Percentiles rank a stretch among this genome's conserved stretches.
phyloP scores from a whole-genome alignment of 2,888 invertebrate species.

The Noctua janthina region DNA sequence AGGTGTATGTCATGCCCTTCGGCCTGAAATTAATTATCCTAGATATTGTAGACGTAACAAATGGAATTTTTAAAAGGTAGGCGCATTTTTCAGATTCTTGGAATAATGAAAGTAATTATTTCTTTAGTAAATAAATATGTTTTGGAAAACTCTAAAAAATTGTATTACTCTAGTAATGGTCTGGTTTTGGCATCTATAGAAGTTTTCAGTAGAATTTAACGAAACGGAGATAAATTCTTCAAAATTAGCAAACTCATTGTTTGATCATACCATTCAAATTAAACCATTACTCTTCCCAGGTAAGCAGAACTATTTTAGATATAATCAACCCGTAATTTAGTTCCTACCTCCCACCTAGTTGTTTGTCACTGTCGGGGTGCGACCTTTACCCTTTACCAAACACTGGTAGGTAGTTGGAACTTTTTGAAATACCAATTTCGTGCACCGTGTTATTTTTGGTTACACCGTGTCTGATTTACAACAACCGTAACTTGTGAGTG shows the following conservation, averaged over 20 bases:
- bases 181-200: background rate
- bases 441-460: constrained; percentile 60
- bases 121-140: background rate
- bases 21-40: constrained; percentile 30
- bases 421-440: constrained; percentile 62
- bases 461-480: constrained; percentile 78
- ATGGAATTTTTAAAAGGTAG: constrained; percentile 11
- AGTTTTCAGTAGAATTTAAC: background rate
- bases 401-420: constrained; percentile 58
- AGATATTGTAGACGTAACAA: constrained; percentile 26
- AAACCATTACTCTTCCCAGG: constrained; percentile 54
- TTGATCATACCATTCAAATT: constrained; percentile 42
- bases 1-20: constrained; percentile 34
- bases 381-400: constrained; percentile 62
- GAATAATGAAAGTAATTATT: background rate
- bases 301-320: constrained; percentile 60
- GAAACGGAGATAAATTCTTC: background rate
- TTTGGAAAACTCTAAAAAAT: background rate
- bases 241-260: constrained; percentile 15
- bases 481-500: constrained; percentile 78
- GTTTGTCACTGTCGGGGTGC: constrained; percentile 62
- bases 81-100: constrained; percentile 21
- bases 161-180: background rate
- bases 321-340: constrained; percentile 62
- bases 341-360: constrained; percentile 50